Conservation (phyloP, 1,140 invertebrate genomes). For the Aphelinus certus region DNA sequence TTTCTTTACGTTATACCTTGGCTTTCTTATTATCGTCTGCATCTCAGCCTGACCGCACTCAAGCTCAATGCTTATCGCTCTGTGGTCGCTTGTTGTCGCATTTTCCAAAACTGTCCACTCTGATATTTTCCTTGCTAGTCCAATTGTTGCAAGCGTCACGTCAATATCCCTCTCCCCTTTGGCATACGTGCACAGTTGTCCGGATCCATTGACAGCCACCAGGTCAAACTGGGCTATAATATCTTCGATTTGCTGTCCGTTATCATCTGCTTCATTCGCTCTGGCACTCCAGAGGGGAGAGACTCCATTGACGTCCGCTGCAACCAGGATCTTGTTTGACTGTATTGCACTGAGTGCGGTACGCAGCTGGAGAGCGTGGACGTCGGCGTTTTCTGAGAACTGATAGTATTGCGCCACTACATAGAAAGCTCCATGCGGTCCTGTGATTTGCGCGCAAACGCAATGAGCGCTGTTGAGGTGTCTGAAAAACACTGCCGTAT, state of each 20-base stretch:
- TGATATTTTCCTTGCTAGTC: background rate
- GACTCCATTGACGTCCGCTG: conserved; percentile 8
- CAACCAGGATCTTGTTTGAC: background rate
- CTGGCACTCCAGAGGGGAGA: conserved; percentile 1
- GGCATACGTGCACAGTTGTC: background rate
- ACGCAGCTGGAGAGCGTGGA: conserved; percentile 16
- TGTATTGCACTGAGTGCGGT: conserved; percentile 41
- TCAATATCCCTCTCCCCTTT: background rate
- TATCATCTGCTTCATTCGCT: background rate
- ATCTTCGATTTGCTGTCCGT: background rate
- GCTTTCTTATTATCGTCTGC: background rate
- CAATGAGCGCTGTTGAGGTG: background rate
- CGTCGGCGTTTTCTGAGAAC: background rate
- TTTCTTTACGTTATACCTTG: background rate
- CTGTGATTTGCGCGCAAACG: background rate
- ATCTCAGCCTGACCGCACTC: background rate
- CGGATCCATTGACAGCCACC: conserved; percentile 43
- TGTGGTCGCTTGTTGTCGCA: background rate
- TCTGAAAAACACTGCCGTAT: background rate
- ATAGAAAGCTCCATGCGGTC: background rate
- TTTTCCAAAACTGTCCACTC: background rate
- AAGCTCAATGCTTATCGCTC: background rate
- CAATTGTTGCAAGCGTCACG: background rate
- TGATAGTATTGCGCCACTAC: conserved; percentile 9
- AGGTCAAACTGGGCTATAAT: background rate